Percentiles rank a stretch among this genome's conserved stretches.
These are phyloP conservation scores for Paramormyrops hopkinsi DNA, from an alignment of 2,797 vertebrate species.

Conservation along the genomic window DNA sequence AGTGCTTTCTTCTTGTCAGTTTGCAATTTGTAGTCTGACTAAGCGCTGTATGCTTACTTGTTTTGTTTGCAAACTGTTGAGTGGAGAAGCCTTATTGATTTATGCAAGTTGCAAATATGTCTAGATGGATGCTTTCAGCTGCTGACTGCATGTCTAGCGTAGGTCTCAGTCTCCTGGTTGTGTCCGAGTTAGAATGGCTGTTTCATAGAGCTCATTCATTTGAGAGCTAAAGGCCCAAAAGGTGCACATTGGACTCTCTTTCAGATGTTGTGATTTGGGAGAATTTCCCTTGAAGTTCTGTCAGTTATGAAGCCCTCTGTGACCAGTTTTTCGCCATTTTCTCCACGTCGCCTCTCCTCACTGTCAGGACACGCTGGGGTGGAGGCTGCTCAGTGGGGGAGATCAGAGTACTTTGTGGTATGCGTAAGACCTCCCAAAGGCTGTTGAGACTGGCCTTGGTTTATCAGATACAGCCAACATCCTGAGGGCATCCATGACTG, in stretches of 20 bases:
- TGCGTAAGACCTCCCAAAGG: neutral
- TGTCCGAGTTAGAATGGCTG: neutral
- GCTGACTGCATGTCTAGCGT: no score
- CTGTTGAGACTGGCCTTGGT: neutral
- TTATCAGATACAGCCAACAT: neutral
- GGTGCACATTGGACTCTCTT: neutral
- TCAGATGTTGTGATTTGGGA: neutral
- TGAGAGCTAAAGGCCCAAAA: neutral
- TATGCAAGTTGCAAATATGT: neutral
- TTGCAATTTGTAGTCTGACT: neutral
- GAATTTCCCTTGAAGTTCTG: neutral
- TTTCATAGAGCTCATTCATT: neutral
- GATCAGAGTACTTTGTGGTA: neutral
- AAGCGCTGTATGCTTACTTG: neutral
- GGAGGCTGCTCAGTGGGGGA: neutral
- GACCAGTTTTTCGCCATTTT: neutral
- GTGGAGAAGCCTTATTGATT: slow-evolving; percentile 1
- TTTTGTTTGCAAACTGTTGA: slow-evolving; percentile 11
- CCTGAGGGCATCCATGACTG: neutral
- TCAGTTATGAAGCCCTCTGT: neutral
- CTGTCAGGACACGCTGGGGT: neutral
- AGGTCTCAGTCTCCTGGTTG: neutral
- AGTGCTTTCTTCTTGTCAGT: neutral
- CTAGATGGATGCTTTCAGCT: neutral
- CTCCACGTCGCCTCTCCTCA: neutral